A percentile compares a stretch with the other conserved stretches of the same genome.
Evolutionary conservation across 2,797 vertebrate species (phyloP).

Genomic region (Eulemur albifrons): DNA sequence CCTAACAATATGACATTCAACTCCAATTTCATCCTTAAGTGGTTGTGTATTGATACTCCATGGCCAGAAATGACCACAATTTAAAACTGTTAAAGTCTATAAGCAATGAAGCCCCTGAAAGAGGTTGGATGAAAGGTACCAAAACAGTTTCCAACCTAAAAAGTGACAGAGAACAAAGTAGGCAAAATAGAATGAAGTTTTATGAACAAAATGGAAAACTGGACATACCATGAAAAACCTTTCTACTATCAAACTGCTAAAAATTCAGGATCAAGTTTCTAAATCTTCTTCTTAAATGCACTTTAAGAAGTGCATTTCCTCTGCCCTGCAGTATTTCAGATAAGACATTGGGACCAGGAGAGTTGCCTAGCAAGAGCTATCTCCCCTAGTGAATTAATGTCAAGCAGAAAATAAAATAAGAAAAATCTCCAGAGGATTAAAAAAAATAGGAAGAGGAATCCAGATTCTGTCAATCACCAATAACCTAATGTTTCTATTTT

Average conservation of each 20-base stretch:
- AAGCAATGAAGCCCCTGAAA: constrained; percentile 7
- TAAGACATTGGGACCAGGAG: not conserved
- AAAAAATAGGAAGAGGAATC: not conserved
- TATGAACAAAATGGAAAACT: not conserved
- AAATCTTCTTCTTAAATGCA: not conserved
- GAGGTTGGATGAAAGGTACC: not conserved
- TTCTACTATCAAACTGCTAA: constrained; percentile 2
- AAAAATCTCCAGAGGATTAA: not conserved
- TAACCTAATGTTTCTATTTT: not conserved
- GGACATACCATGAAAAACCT: not conserved
- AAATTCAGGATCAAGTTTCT: not conserved
- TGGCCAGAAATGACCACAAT: not conserved
- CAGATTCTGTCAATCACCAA: not conserved
- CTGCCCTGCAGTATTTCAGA: not conserved
- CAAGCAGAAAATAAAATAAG: not conserved
- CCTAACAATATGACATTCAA: not conserved
- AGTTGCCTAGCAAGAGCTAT: not conserved
- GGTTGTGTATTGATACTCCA: not conserved
- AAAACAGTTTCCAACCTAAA: constrained; percentile 14
- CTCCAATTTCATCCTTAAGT: not conserved
- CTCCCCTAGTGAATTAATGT: not conserved
- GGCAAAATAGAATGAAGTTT: constrained; percentile 12
- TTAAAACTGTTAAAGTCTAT: not conserved
- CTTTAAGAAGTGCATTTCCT: not conserved
- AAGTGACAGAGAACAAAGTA: not conserved